These are phyloP conservation scores for Aspidiotus destructor DNA, from an alignment of 2,888 invertebrate species.

Conservation along the genomic window DNA sequence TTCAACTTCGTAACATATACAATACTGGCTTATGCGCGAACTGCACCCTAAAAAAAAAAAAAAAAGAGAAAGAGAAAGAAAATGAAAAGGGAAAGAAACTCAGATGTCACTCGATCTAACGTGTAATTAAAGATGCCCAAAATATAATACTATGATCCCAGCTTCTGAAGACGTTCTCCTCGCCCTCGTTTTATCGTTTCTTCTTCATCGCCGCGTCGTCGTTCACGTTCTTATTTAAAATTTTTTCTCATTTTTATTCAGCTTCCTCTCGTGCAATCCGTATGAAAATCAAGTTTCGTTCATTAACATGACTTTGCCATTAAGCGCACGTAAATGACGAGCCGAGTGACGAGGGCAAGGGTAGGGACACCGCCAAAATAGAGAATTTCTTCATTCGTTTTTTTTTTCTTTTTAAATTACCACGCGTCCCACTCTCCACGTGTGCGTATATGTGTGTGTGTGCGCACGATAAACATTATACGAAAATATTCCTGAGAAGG, in stretches of 20 bases:
- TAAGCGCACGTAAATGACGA: slow-evolving; percentile 33
- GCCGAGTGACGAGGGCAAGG: background rate
- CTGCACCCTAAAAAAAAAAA: too few species aligned
- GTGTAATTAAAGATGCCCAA: slow-evolving; percentile 30
- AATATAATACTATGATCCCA: slow-evolving; percentile 18
- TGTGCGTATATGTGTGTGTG: slow-evolving; percentile 25
- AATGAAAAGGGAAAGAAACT: too few species aligned
- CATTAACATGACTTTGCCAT: slow-evolving; percentile 38
- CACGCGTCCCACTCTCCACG: slow-evolving; percentile 31
- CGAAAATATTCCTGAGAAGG: slow-evolving; percentile 23
- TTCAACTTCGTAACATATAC: too few species aligned
- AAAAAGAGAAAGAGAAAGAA: too few species aligned
- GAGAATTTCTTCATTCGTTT: slow-evolving; percentile 19
- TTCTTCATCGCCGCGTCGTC: background rate
- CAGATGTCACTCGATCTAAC: slow-evolving; percentile 21
- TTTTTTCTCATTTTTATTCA: slow-evolving; percentile 19
- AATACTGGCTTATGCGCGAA: too few species aligned
- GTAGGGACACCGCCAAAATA: too few species aligned
- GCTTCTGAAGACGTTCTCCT: slow-evolving; percentile 12
- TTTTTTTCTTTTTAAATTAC: slow-evolving; percentile 33
- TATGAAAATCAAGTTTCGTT: slow-evolving; percentile 37
- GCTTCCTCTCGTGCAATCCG: slow-evolving; percentile 31
- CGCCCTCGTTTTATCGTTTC: background rate
- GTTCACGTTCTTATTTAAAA: background rate
- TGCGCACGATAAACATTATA: slow-evolving; percentile 28